Evolutionary conservation across 2,888 invertebrate species (phyloP).

Genomic region (Hirtodrosophila cameraria): DNA sequence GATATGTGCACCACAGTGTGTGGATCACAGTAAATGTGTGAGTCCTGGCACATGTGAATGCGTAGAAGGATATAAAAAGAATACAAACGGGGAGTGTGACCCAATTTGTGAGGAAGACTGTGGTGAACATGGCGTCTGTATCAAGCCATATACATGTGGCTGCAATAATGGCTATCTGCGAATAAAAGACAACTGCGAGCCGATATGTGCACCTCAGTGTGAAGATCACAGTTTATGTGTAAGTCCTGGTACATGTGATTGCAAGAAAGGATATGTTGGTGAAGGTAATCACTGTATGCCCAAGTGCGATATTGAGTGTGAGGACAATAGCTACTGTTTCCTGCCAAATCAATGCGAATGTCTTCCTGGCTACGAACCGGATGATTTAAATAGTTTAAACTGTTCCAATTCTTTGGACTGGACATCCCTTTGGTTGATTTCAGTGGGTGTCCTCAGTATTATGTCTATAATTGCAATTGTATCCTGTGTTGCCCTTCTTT

Average conservation of each 20-base stretch:
- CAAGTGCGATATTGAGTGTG: conserved; percentile 30
- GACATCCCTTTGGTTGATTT: not conserved
- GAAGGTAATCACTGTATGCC: conserved; percentile 29
- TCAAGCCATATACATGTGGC: conserved; percentile 86
- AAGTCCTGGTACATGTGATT: conserved; percentile 19
- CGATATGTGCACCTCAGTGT: conserved; percentile 31
- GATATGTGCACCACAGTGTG: too few species aligned
- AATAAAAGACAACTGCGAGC: not conserved
- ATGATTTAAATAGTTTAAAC: not conserved
- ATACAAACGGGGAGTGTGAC: not conserved
- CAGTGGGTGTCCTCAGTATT: not conserved
- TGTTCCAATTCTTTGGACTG: conserved; percentile 11
- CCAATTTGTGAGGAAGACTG: not conserved
- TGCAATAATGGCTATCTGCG: conserved; percentile 84
- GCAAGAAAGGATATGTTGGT: conserved; percentile 16
- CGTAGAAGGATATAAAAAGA: conserved; percentile 7
- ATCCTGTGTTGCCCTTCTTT: not conserved
- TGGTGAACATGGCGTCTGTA: not conserved
- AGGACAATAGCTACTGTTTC: conserved; percentile 38
- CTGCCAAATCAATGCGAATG: conserved; percentile 31
- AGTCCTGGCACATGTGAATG: not conserved
- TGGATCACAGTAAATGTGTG: not conserved
- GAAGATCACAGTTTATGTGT: conserved; percentile 23
- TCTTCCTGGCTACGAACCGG: not conserved
- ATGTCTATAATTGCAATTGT: not conserved